Conservation (phyloP, 2,113 vertebrate species). For the Psittacula cyanocephala region DNA sequence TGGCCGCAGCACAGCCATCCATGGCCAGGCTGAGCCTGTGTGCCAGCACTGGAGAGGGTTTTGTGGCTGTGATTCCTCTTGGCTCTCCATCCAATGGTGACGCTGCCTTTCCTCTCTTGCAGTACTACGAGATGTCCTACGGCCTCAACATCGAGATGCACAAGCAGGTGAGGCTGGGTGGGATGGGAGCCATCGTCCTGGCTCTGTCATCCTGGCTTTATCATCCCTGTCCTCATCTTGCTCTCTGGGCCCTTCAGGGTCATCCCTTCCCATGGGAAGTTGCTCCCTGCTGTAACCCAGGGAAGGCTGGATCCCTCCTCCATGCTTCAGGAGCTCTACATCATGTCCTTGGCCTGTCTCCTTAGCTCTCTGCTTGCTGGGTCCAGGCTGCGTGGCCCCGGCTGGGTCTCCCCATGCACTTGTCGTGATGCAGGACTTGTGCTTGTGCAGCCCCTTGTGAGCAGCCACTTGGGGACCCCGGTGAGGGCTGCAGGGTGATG, state of each 20-base stretch:
- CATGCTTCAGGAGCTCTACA: neutral
- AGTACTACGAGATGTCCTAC: constrained; percentile 79
- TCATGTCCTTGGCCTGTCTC: neutral
- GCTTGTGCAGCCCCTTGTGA: neutral
- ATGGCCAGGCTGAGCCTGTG: neutral
- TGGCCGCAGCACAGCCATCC: accelerated
- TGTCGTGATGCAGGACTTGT: neutral
- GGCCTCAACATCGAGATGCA: constrained; percentile 80
- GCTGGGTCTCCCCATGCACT: accelerated
- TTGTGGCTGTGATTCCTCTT: neutral
- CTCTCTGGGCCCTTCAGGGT: accelerated
- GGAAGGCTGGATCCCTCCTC: neutral
- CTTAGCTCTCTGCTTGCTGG: neutral
- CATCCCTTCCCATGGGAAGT: neutral
- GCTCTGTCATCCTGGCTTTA: neutral
- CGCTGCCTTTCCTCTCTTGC: neutral
- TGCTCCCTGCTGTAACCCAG: neutral
- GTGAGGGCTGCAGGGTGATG: neutral
- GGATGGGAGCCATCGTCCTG: neutral
- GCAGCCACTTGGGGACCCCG: neutral
- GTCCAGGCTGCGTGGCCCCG: accelerated
- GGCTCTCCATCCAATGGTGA: neutral
- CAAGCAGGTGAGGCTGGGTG: constrained; percentile 67
- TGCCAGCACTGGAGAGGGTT: accelerated
- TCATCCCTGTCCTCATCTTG: neutral